Base-by-base conservation (phyloP, 2,888 invertebrate genomes). In the Erannis defoliaria region DNA sequence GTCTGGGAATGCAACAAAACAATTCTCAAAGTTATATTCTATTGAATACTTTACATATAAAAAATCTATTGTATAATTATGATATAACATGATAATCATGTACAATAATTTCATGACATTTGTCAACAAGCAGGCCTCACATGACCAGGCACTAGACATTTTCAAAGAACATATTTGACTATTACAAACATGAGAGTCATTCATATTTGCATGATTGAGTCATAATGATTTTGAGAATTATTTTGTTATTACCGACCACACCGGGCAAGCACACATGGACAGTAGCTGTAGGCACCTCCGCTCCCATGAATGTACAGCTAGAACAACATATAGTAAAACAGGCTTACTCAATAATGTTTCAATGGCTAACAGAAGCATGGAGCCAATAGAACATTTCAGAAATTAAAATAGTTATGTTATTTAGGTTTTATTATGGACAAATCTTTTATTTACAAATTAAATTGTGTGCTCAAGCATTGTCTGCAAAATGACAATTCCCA, bases 1-100 rank as follows among this genome's bases (percentile, higher is more conserved):
- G 42, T 49, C 49, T 57, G 33, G 43, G 16, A 42, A 50, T 57
- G 43, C 37, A 43, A 57, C 43, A 37, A 43, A 51, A 42, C 43
- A 37, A 45, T 26, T 21, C 35, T 29, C 50, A 57, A 57, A 50
- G 4, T 26, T 14, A 16, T 26, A 26, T n/a, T n/a, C 5, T 18
- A 38, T 23, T 23, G n/a, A 2, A 42, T 5, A 42, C n/a, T n/a
- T 23, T 23, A 5, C 3, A 10, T 19, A 4, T 19, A 5, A 35
- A n/a, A 35, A 35, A n/a, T 9, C 31, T 31, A 3, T 9, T 31
- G 35, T 14, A 35, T 35, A n/a, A 37, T 37, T 14, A 19, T 5
- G 9, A n/a, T 8, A 16, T 6, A 37, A 5, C 2, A 16, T 37
- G 6, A 16, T 8, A n/a, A n/a, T n/a, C n/a, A 35, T n/a, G 1